Evolutionary conservation across 2,113 vertebrate genomes (phyloP).

Genomic region (Cynoglossus semilaevis): DNA sequence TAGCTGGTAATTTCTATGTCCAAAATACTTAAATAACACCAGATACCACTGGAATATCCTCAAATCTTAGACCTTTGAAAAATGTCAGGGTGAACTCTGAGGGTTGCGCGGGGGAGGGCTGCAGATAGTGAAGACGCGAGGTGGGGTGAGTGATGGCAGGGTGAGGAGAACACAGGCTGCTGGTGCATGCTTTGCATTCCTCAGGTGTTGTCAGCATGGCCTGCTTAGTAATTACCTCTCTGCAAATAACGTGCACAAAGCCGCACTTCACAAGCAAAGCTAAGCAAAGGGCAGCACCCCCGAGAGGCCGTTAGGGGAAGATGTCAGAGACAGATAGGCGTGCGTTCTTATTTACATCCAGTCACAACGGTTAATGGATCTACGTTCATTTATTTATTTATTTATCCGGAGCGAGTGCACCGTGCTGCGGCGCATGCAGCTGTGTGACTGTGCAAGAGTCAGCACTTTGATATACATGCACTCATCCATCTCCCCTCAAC

Average conservation of each 20-base stretch:
- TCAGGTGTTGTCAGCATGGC: constrained; percentile 76
- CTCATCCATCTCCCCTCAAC: constrained; percentile 50
- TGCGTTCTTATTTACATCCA: constrained; percentile 13
- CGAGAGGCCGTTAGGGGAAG: neutral
- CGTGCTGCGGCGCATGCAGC: neutral
- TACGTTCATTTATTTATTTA: neutral
- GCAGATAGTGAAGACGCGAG: constrained; percentile 18
- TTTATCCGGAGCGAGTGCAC: neutral
- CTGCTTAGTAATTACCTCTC: constrained; percentile 63
- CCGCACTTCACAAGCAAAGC: constrained; percentile 26
- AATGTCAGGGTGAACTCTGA: constrained; percentile 34
- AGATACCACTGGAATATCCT: constrained; percentile 13
- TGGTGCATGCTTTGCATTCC: constrained; percentile 75
- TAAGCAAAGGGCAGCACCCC: constrained; percentile 13
- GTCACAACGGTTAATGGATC: neutral
- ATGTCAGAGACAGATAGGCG: constrained; percentile 15
- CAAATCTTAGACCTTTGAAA: constrained; percentile 28
- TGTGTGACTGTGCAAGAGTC: constrained; percentile 31
- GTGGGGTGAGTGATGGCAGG: constrained; percentile 20
- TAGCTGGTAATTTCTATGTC: too few species aligned
- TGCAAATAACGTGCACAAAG: constrained; percentile 53
- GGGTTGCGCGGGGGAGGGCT: constrained; percentile 36
- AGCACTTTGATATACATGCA: constrained; percentile 55
- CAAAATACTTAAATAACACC: neutral
- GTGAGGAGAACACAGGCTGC: constrained; percentile 47